Base-by-base conservation (phyloP, 64 coral and sea anemone genomes). In the Exaiptasia diaphana region DNA sequence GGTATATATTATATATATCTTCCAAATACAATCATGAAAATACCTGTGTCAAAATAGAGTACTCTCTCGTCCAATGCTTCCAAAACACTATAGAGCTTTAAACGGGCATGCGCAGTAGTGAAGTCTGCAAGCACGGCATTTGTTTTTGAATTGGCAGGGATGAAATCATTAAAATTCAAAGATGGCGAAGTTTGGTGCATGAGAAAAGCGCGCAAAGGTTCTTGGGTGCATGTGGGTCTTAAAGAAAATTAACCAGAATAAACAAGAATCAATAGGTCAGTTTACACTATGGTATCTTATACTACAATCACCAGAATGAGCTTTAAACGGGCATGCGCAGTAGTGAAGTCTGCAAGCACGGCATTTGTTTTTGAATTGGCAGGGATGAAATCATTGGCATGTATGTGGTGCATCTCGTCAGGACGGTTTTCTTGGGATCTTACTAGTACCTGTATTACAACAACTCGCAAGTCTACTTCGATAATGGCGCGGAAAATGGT, bases 41-140 rank as follows among this genome's bases (percentile, higher is more conserved):
- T 52, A 38, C 73, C 86, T 13, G 76, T 89, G 37, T 89, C 76
- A 72, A 31, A 80, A 20, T 88, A 88, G 0, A 60, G 12, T 0
- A 80, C 75, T 39, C 46, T 34, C 2, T 14, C 5, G 6, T 58
- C 32, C 5, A 88, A 77, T n/a, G n/a, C n/a, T n/a, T n/a, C n/a
- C n/a, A n/a, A n/a, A n/a, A n/a, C n/a, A n/a, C n/a, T n/a, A n/a
- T 87, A 87, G 1, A 87, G 34, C 43, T 87, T 86, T 13, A 87
- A 23, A 25, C 83, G 38, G 10, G 71, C 83, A 34, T 87, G 73
- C n/a, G 83, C 73, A 14, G 72, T 87, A 1, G 82, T 75, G 11
- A 87, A 87, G 5, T 71, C 83, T 26, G 83, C 72, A 3, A 87
- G 20, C 3, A 87, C 83, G 0, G 74, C 73, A 50, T 87, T 87